Percentiles rank a stretch among this genome's conserved stretches.
These are phyloP conservation scores for Cyclina sinensis DNA, from an alignment of 1,140 invertebrate genomes.

Conservation along the genomic window DNA sequence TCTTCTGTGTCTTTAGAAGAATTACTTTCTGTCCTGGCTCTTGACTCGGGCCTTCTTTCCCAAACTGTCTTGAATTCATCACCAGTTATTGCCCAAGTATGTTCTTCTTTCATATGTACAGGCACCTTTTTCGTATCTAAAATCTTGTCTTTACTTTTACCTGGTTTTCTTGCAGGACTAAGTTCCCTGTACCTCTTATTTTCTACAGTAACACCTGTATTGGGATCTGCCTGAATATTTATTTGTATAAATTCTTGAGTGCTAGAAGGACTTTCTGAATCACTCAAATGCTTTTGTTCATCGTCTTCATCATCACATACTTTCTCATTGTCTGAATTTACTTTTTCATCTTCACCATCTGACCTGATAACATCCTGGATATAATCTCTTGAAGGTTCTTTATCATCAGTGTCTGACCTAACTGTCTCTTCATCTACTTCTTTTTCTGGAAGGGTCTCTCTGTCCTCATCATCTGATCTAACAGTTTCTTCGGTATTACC, in stretches of 20 bases:
- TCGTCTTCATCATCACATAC: constrained; percentile 14
- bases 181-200: constrained; percentile 40
- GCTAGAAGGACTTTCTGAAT: constrained; percentile 5
- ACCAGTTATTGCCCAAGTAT: constrained; percentile 53
- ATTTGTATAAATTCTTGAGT: constrained; percentile 60
- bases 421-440: not conserved
- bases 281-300: not conserved
- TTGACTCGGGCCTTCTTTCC: constrained; percentile 50
- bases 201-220: constrained; percentile 41
- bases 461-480: constrained; percentile 34
- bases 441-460: not conserved
- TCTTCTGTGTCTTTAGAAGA: constrained; percentile 23
- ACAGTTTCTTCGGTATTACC: not conserved
- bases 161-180: not conserved
- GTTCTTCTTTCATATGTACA: constrained; percentile 19
- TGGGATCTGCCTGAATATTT: constrained; percentile 60
- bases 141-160: not conserved
- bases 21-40: constrained; percentile 30
- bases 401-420: constrained; percentile 19
- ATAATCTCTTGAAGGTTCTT: not conserved
- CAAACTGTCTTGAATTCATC: constrained; percentile 54
- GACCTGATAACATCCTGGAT: constrained; percentile 15
- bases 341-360: constrained; percentile 43
- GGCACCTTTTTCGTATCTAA: not conserved
- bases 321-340: not conserved